Base-by-base conservation (phyloP, 1,140 invertebrate genomes). In the Episyrphus balteatus region DNA sequence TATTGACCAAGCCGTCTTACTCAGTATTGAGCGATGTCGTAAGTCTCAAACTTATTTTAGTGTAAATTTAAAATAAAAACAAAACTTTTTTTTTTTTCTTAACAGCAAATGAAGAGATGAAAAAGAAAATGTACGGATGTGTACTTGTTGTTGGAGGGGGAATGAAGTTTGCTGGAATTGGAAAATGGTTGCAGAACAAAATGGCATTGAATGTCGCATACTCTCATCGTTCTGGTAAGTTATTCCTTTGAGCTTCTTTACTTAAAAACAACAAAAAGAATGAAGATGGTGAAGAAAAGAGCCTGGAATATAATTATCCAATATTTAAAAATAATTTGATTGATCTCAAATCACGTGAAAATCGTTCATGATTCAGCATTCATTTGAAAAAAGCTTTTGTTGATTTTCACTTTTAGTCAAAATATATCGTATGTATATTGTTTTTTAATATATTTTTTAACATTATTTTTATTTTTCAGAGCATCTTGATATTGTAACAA, bases 51-150 rank as follows among this genome's bases (percentile, higher is more conserved):
- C 21, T 26, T 26, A 3, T 19, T 42, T 19, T 47, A 19, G 31
- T 44, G 19, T 31, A 8, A 26, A 3, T 8, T 26, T 5, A 26
- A 26, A 26, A 8, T 3, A 26, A 26, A 26, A 26, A 26, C 21
- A 26, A 26, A 47, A 12, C 42, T 50, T 40, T 34, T 15, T 12
- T 51, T 51, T 51, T 44, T 47, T 37, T 51, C 54, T 44, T 42
- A 55, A 31, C 37, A 79, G 73, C 78, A 5, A 83, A 75, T 19
- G 92, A 94, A 50, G 92, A 98, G 53, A 70, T 94, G 33, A 94
- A 93, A 70, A 74, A 87, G 17, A 91, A 92, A 72, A 93, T 98
- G 90, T 95, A 92, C 58, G 88, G 85, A 45, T 91, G 85, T 59
- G 88, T 98, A 51, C 70, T 98, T 11, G 78, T 97, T 1, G 88